Percentiles rank a stretch among this genome's conserved stretches.
phyloP scores from a whole-genome alignment of 1,140 invertebrate species.

The Zaprionus inermis region DNA sequence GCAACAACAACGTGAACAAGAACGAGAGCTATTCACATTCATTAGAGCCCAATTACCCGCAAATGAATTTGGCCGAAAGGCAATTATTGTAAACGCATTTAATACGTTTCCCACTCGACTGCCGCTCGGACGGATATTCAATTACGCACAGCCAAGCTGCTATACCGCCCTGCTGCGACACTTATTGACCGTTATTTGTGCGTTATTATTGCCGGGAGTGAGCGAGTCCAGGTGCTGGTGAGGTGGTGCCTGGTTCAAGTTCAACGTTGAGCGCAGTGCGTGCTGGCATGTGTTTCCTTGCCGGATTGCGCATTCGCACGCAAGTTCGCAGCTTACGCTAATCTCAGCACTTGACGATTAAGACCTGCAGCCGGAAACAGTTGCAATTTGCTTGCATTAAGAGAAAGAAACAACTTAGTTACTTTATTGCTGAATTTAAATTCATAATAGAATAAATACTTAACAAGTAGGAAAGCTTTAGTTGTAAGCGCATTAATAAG shows the following conservation, averaged over 20 bases:
- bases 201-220: background rate
- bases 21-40: conserved; percentile 60
- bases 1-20: background rate
- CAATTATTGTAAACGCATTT: conserved; percentile 80
- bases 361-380: background rate
- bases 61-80: conserved; percentile 73
- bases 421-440: too few relatives aligned
- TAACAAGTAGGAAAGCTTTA: too few relatives aligned
- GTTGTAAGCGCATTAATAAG: too few relatives aligned
- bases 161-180: conserved; percentile 14
- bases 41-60: conserved; percentile 77
- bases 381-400: background rate
- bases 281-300: background rate
- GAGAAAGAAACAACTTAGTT: too few relatives aligned
- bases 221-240: background rate
- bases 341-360: background rate
- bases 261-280: background rate
- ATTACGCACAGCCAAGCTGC: conserved; percentile 33
- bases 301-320: background rate
- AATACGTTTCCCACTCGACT: conserved; percentile 23
- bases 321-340: background rate
- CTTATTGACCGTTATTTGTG: conserved; percentile 32
- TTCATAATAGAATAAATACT: too few relatives aligned
- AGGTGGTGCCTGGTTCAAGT: too few relatives aligned
- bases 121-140: conserved; percentile 33